Base-by-base conservation (phyloP, 2,888 invertebrate genomes). In the Drosophila neonasuta region DNA sequence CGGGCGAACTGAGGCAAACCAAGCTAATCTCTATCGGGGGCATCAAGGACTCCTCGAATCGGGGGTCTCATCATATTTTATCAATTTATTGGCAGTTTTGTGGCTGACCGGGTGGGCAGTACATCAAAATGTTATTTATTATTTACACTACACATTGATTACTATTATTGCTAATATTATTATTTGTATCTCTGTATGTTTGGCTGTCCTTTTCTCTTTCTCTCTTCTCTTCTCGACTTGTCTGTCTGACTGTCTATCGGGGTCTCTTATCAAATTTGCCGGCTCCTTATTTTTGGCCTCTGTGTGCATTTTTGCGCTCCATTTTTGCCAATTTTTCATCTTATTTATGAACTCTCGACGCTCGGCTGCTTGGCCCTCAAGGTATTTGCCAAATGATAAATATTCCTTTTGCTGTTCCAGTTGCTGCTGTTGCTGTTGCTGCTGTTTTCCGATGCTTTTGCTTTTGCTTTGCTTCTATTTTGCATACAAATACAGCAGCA, bases 101-200 rank as follows among this genome's bases (percentile, higher is more conserved):
- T 24, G 74, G 55, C 66, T 66, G 69, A 52, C 62, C 62, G 41
- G 30, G 49, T 42, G 44, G 49, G 34, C 56, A 56, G 46, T 46
- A 50, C 30, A 63, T 71, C 65, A 65, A 70, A 68, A 68, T 77
- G 73, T 79, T 87, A 86, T 87, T 86, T 87, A 87, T 86, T 87
- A 86, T 84, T 83, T 84, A 80, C 77, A 77, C 75, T 80, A 72
- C 77, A 77, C 79, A 86, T 84, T 82, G 77, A 82, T 86, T 84
- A 80, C 77, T 70, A 74, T 83, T 86, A 83, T 87, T 77, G 79
- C 81, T 79, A 79, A 84, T 86, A 86, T 76, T 83, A 76, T 83
- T 75, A 69, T 71, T 77, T 61, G 45, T 49, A 17, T 59, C n/a
- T 44, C 13, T 39, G 36, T 17, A 15, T 46, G 39, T 15, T 8